Conservation (phyloP, 2,797 vertebrate genomes). For the Diglossa cyanea region DNA sequence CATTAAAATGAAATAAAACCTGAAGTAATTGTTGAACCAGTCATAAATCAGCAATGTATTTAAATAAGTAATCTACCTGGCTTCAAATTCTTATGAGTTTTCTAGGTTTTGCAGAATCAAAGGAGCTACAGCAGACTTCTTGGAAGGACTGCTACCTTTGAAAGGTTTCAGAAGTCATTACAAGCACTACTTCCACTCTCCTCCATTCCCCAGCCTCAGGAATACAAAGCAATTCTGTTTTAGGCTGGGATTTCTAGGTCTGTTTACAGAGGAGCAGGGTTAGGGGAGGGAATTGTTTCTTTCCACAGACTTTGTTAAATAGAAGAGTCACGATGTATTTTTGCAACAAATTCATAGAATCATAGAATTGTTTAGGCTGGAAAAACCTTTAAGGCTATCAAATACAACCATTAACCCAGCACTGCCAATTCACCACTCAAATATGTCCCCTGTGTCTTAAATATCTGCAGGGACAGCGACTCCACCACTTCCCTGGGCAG, state of each 20-base stretch:
- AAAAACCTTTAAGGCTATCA: background rate
- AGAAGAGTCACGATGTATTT: background rate
- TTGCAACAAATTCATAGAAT: background rate
- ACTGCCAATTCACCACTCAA: background rate
- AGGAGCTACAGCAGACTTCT: background rate
- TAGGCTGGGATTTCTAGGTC: background rate
- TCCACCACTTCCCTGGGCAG: background rate
- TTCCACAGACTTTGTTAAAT: background rate
- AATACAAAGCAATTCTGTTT: background rate
- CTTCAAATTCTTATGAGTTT: background rate
- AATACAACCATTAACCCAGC: background rate
- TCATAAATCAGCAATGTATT: background rate
- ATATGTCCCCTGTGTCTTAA: background rate
- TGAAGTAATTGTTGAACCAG: background rate
- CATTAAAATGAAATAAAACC: background rate
- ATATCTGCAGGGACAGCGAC: background rate
- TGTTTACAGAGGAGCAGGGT: accelerated
- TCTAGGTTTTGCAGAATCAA: background rate
- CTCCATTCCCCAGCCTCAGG: background rate
- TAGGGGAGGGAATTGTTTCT: background rate
- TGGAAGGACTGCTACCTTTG: background rate
- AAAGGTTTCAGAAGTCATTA: background rate
- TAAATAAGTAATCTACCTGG: background rate
- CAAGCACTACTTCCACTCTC: background rate
- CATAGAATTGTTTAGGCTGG: background rate